A percentile compares a stretch with the other conserved stretches of the same genome.
Evolutionary conservation across 2,113 vertebrate species (phyloP).

Genomic region (Gorsachius goisagi): DNA sequence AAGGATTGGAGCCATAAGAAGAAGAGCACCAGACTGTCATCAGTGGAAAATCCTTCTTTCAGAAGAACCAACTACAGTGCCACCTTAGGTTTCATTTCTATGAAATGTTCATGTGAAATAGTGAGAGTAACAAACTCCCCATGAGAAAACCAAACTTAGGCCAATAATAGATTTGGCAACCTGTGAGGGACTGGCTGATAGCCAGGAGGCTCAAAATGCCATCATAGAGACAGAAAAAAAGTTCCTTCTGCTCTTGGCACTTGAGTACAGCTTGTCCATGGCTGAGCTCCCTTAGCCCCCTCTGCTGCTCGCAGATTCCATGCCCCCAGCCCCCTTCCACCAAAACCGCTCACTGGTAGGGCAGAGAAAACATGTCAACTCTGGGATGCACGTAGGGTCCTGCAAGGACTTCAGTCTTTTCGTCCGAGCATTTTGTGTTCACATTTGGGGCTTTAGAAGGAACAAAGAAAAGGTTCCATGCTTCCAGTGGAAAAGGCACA

Average conservation of each 20-base stretch:
- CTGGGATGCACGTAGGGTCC: background rate
- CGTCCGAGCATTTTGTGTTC: background rate
- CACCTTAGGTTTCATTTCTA: background rate
- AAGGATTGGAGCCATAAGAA: background rate
- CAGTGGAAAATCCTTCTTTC: background rate
- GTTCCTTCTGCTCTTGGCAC: background rate
- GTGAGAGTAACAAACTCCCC: background rate
- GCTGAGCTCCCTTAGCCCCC: background rate
- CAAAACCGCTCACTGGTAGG: background rate
- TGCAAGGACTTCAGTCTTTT: background rate
- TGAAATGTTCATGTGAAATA: background rate
- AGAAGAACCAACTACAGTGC: background rate
- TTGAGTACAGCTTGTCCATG: background rate
- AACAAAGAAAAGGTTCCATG: background rate
- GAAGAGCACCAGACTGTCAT: background rate
- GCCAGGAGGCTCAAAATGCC: background rate
- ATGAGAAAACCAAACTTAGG: background rate
- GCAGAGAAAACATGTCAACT: background rate
- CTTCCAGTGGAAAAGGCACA: background rate
- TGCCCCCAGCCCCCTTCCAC: background rate
- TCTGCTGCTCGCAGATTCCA: accelerated
- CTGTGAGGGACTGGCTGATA: background rate
- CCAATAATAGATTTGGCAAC: background rate
- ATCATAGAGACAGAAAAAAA: background rate
- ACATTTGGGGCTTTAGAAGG: background rate